Percentiles rank a stretch among this genome's conserved stretches.
Conservation (phyloP, 1,140 invertebrate species). For the Probaryconus sp. region DNA sequence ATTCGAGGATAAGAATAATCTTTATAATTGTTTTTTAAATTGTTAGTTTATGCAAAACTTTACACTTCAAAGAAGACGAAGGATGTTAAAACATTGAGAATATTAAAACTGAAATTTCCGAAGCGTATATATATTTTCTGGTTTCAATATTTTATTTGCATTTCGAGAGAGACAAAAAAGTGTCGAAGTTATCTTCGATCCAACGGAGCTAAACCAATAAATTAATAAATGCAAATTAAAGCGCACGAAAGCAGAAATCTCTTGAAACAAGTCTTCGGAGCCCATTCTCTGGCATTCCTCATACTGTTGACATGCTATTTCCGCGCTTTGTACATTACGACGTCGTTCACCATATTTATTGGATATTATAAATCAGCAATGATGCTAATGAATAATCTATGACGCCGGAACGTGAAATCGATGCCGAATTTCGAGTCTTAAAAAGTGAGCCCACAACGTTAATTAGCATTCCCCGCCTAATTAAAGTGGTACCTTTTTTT, state of each 20-base stretch:
- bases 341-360: conserved; percentile 30
- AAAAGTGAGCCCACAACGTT: neutral
- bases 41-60: no score
- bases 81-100: no score
- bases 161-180: conserved; percentile 24
- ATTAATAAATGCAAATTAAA: conserved; percentile 60
- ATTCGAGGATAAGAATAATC: no score
- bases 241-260: conserved; percentile 36
- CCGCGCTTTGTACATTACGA: conserved; percentile 45
- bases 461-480: conserved; percentile 45
- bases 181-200: conserved; percentile 40
- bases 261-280: conserved; percentile 17
- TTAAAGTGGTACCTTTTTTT: conserved; percentile 27
- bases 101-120: no score
- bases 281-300: conserved; percentile 26
- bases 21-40: no score
- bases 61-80: no score
- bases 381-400: conserved; percentile 43
- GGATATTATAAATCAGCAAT: conserved; percentile 50
- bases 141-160: conserved; percentile 35
- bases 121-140: conserved; percentile 39
- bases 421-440: conserved; percentile 9
- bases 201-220: conserved; percentile 43
- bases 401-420: conserved; percentile 16
- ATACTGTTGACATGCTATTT: conserved; percentile 44